A percentile compares a stretch with the other conserved stretches of the same genome.
Conservation (phyloP, 2,888 invertebrate genomes). For the Plutella xylostella region DNA sequence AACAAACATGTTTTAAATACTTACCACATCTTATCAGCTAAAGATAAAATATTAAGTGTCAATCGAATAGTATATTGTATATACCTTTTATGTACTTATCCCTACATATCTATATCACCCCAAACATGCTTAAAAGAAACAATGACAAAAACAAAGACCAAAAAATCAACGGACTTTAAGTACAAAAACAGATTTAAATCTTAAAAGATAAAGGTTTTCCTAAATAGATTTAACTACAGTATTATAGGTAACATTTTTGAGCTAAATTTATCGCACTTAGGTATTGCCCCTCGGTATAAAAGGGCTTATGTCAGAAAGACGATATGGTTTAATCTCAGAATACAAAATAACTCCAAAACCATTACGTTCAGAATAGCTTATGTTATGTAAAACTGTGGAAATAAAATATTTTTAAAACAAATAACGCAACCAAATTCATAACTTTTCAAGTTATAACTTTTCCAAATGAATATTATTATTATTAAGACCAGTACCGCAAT, state of each 20-base stretch:
- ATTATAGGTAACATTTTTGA: conserved; percentile 19
- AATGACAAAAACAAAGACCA: too few species aligned
- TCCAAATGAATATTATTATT: too few species aligned
- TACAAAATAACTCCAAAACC: background rate
- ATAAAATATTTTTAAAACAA: background rate
- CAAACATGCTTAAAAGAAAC: too few species aligned
- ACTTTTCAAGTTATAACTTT: background rate
- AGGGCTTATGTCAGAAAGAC: background rate
- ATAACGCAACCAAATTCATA: background rate
- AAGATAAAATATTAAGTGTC: too few species aligned
- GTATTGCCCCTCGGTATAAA: background rate
- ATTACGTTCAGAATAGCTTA: too few species aligned
- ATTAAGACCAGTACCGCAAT: background rate
- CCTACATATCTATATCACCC: too few species aligned
- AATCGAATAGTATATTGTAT: too few species aligned
- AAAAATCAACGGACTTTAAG: conserved; percentile 1
- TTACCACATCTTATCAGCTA: too few species aligned
- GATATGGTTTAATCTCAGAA: background rate
- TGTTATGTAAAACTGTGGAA: background rate
- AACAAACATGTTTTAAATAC: background rate
- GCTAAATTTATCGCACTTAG: conserved; percentile 12
- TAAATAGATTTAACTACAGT: conserved; percentile 11
- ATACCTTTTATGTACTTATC: too few species aligned
- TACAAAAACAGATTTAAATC: conserved; percentile 4
- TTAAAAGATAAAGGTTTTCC: conserved; percentile 10